Evolutionary conservation across 2,113 vertebrate genomes (phyloP), one percentile per base, ranked within the genome.

Genomic region (Coryphaenoides rupestris): DNA sequence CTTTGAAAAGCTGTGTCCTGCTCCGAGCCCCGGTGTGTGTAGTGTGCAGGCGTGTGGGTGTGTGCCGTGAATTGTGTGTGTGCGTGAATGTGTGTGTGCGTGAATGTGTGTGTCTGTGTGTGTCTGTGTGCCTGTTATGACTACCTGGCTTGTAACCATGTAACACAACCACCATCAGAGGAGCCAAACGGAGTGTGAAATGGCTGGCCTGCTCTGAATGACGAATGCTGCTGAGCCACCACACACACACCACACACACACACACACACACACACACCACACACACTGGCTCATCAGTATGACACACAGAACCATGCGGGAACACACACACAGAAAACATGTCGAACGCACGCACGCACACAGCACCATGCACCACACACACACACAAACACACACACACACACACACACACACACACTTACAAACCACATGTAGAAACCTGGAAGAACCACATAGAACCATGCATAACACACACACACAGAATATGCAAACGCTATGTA

Each of bases 101-200:
- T 16, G 55, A 3, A 6, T 13, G 3, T 21, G 54, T 55, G 19
- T 22, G 13, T 22, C 3, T 55, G 9, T 58, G 19, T 55, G 54
- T 55, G 19, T 26, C 22, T 58, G 55, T n/a, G 22, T 58, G 23
- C 17, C 3, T 58, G 55, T 23, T 52, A 47, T 50, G 46, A 24
- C 46, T 19, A 17, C 16, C 61, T 6, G 47, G 10, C n/a, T 19
- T 50, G 47, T 75, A 74, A 80, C 68, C 62, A 77, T 7, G 28
- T 57, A 60, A 65, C 72, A 58, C 75, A 85, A 76, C 73, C 67
- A 79, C 75, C 77, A 75, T 78, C 75, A 77, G 60, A 64, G 60
- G 58, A 61, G 70, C 65, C 78, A 80, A 81, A 70, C 46, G 26
- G 66, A 68, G 73, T 82, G 77, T 79, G 67, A 86, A 84, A 81